phyloP scores from a whole-genome alignment of 2,888 invertebrate genomes.

The Oxyscelio sp. region DNA sequence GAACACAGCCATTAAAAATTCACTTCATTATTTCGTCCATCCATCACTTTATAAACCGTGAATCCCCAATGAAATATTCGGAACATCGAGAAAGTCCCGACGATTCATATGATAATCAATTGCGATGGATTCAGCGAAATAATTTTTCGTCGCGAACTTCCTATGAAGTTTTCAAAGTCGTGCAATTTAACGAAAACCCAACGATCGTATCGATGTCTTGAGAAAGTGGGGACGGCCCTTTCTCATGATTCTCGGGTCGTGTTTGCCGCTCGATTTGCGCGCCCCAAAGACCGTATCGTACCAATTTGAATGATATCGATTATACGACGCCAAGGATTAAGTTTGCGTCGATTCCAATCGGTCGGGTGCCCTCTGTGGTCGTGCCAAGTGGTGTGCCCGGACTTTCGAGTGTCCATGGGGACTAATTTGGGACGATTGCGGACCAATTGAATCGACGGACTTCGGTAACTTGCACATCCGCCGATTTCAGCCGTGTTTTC shows the following conservation, averaged over 20 bases:
- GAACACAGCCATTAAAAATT: conserved; percentile 22
- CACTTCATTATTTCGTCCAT: conserved; percentile 22
- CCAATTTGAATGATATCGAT: conserved; percentile 75
- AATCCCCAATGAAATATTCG: conserved; percentile 35
- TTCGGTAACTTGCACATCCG: conserved; percentile 66
- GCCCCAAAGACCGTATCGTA: conserved; percentile 74
- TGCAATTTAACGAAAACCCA: conserved; percentile 61
- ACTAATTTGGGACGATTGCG: conserved; percentile 67
- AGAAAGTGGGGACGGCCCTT: conserved; percentile 52
- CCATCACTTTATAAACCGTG: conserved; percentile 33
- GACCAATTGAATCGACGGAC: conserved; percentile 64
- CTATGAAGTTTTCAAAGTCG: conserved; percentile 53
- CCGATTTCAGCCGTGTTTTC: conserved; percentile 54
- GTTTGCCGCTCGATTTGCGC: conserved; percentile 75
- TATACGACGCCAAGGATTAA: conserved; percentile 73
- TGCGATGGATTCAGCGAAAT: conserved; percentile 35
- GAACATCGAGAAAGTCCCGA: background rate
- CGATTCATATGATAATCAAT: conserved; percentile 63
- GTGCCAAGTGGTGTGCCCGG: conserved; percentile 67
- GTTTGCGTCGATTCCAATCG: conserved; percentile 72
- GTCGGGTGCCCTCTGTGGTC: conserved; percentile 60
- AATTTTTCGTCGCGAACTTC: conserved; percentile 46
- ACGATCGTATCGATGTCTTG: conserved; percentile 67
- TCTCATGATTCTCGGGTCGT: conserved; percentile 63
- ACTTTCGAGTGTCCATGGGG: conserved; percentile 66